Evolutionary conservation across 2,888 invertebrate species (phyloP).

Genomic region (Digitonthophagus gazella): DNA sequence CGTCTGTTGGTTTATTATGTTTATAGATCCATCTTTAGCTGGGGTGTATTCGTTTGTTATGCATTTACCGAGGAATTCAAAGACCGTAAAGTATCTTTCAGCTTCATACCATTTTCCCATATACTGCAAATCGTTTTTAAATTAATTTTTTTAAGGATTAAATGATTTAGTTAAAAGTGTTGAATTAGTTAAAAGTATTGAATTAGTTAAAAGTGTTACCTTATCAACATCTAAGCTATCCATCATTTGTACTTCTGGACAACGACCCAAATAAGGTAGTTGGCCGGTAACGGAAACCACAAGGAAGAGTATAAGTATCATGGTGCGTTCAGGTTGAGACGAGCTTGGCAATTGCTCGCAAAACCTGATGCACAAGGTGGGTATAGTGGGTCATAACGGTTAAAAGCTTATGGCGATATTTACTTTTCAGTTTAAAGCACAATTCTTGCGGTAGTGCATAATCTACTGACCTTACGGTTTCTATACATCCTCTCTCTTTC

Average conservation of each 20-base stretch:
- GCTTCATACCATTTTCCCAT: conserved; percentile 77
- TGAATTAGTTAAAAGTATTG: not conserved
- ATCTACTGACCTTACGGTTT: too few relatives aligned
- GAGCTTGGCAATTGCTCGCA: not conserved
- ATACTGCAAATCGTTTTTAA: conserved; percentile 26
- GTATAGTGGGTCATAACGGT: conserved; percentile 6
- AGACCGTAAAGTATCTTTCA: conserved; percentile 73
- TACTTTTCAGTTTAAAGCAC: not conserved
- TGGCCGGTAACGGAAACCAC: conserved; percentile 47
- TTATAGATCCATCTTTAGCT: conserved; percentile 50
- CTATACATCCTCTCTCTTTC: too few relatives aligned
- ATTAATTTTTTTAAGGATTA: not conserved
- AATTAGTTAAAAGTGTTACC: conserved; percentile 21
- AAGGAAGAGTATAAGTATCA: conserved; percentile 12
- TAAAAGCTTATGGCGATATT: not conserved
- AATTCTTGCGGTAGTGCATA: not conserved
- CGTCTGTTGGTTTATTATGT: conserved; percentile 50
- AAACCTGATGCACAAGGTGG: not conserved
- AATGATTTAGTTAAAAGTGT: not conserved
- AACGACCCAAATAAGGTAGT: conserved; percentile 72
- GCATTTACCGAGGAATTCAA: conserved; percentile 72
- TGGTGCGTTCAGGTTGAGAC: not conserved
- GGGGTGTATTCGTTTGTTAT: conserved; percentile 65
- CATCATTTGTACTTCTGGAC: conserved; percentile 73
- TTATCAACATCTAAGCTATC: conserved; percentile 66